phyloP scores from a whole-genome alignment of 2,113 vertebrate genomes.

The Cavia aperea region DNA sequence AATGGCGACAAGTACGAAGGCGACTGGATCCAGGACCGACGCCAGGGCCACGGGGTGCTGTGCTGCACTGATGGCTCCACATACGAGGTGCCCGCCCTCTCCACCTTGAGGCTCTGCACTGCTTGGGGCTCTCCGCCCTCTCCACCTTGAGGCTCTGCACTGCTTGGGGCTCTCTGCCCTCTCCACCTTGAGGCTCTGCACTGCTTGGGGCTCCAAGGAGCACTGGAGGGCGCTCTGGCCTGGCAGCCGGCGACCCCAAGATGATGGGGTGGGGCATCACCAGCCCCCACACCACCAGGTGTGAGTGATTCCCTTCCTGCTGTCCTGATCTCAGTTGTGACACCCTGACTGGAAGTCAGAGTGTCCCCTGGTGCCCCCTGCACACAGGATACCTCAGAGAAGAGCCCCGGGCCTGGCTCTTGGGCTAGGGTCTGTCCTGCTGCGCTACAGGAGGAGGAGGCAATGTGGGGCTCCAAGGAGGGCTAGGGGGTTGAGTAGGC shows the following conservation, averaged over 20 bases:
- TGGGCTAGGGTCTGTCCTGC: background rate
- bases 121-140: too few species aligned
- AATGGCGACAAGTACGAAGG: constrained; percentile 74
- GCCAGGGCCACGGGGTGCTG: constrained; percentile 75
- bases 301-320: too few species aligned
- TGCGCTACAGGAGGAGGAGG: background rate
- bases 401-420: background rate
- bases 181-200: accelerated
- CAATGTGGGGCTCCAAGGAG: background rate
- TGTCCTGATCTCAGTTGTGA: too few species aligned
- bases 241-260: background rate
- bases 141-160: accelerated
- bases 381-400: too few species aligned
- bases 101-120: accelerated
- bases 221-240: background rate
- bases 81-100: constrained; percentile 66
- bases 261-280: background rate
- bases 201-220: accelerated
- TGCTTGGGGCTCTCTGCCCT: too few species aligned
- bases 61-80: constrained; percentile 58
- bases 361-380: too few species aligned
- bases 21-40: constrained; percentile 73
- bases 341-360: background rate
- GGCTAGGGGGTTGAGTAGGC: background rate
- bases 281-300: background rate